phyloP scores from a whole-genome alignment of 1,140 invertebrate species.

The Cyclargus thomasi region DNA sequence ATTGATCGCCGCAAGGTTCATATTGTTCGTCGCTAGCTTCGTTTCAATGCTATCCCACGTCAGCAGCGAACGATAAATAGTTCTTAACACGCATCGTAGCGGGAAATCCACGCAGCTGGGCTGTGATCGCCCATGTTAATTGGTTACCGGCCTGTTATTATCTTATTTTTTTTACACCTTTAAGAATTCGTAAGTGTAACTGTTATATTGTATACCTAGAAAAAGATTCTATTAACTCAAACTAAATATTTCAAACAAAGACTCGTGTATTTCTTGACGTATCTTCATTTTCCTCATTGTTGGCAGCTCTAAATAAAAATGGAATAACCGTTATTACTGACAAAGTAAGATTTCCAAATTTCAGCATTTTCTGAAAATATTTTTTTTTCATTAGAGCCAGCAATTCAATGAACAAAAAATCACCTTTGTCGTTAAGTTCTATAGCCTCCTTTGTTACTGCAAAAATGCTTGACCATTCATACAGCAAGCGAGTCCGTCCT shows the following conservation, averaged over 20 bases:
- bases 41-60: slow-evolving; percentile 41
- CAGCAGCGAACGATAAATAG: slow-evolving; percentile 67
- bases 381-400: not conserved
- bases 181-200: not conserved
- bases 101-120: slow-evolving; percentile 68
- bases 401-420: not conserved
- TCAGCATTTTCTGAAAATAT: not conserved
- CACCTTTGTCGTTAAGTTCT: not conserved
- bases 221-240: not conserved
- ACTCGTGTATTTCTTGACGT: not conserved
- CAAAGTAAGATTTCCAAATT: not conserved
- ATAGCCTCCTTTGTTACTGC: not conserved
- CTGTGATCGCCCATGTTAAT: slow-evolving; percentile 68
- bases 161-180: slow-evolving; percentile 44
- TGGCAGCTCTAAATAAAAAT: not conserved
- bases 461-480: not conserved
- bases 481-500: not conserved
- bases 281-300: not conserved
- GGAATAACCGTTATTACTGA: not conserved
- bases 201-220: not conserved
- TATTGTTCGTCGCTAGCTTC: not conserved
- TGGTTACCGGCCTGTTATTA: slow-evolving; percentile 55
- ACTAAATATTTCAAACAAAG: not conserved
- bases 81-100: slow-evolving; percentile 66
- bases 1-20: slow-evolving; percentile 25